Evolutionary conservation across 2,888 invertebrate genomes (phyloP).

Genomic region (Maniola hyperantus): DNA sequence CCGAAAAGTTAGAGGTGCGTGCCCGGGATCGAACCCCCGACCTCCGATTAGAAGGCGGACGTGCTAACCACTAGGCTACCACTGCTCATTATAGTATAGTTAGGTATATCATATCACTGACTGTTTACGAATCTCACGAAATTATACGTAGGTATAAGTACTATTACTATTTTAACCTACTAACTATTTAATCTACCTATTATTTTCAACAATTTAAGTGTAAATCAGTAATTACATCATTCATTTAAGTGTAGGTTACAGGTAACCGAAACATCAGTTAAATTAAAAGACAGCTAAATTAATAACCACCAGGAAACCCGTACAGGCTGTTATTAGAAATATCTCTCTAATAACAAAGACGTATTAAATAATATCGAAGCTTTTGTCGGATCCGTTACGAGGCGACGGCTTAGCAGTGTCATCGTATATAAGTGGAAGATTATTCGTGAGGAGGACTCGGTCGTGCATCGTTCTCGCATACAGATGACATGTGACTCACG

Average conservation of each 20-base stretch:
- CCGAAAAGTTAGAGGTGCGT: too few relatives aligned
- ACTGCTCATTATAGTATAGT: too few relatives aligned
- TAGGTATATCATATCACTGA: too few relatives aligned
- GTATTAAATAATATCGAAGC: slow-evolving; percentile 34
- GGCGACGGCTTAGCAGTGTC: slow-evolving; percentile 34
- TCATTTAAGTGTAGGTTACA: neutral
- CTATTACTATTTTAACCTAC: too few relatives aligned
- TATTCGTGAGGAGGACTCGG: slow-evolving; percentile 45
- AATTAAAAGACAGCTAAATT: slow-evolving; percentile 7
- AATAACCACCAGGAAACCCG: neutral
- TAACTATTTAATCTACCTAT: too few relatives aligned
- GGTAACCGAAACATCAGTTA: neutral
- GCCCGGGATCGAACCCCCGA: too few relatives aligned
- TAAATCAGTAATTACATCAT: too few relatives aligned
- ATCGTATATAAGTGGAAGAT: slow-evolving; percentile 47
- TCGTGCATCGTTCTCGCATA: slow-evolving; percentile 48
- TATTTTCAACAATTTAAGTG: too few relatives aligned
- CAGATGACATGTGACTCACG: slow-evolving; percentile 69
- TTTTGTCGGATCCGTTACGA: slow-evolving; percentile 41
- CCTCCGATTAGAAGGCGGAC: too few relatives aligned
- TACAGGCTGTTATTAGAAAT: slow-evolving; percentile 13
- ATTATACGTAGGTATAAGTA: too few relatives aligned
- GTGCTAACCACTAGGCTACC: too few relatives aligned
- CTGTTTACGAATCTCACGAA: too few relatives aligned
- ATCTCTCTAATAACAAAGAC: slow-evolving; percentile 20